Evolutionary conservation across 2,888 invertebrate genomes (phyloP).

Genomic region (Tigriopus californicus): DNA sequence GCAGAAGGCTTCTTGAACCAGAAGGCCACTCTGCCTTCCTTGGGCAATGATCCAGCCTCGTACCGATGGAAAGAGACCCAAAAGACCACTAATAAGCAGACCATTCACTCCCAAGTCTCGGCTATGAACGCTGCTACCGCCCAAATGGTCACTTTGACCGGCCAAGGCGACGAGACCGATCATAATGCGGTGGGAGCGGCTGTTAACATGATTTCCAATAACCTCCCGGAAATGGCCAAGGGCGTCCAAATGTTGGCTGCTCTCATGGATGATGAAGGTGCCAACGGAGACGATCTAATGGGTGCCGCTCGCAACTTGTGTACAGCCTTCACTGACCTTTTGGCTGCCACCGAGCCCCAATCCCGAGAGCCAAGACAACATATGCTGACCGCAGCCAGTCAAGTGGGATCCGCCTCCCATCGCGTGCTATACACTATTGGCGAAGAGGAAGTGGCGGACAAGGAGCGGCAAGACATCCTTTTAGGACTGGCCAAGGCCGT

Average conservation of each 20-base stretch:
- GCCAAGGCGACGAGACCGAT: slow-evolving; percentile 14
- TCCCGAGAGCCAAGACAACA: slow-evolving; percentile 80
- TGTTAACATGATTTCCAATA: slow-evolving; percentile 87
- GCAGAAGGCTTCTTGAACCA: slow-evolving; percentile 55
- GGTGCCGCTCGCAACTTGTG: slow-evolving; percentile 83
- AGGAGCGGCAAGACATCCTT: slow-evolving; percentile 48
- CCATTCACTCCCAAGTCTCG: slow-evolving; percentile 86
- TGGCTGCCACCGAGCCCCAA: slow-evolving; percentile 88
- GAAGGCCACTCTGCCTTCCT: slow-evolving; percentile 44
- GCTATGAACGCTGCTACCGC: slow-evolving; percentile 99
- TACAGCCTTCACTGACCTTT: slow-evolving; percentile 77
- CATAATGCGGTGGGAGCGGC: slow-evolving; percentile 91
- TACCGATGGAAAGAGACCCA: slow-evolving; percentile 85
- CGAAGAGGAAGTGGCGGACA: slow-evolving; percentile 59
- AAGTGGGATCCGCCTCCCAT: slow-evolving; percentile 90
- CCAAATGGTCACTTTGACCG: slow-evolving; percentile 46
- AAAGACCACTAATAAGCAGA: slow-evolving; percentile 84
- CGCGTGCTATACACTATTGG: slow-evolving; percentile 80
- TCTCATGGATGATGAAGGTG: slow-evolving; percentile 61
- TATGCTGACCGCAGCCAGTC: slow-evolving; percentile 79
- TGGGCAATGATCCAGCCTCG: slow-evolving; percentile 59
- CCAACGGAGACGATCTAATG: slow-evolving; percentile 61
- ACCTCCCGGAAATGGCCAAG: slow-evolving; percentile 78
- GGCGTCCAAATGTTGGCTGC: slow-evolving; percentile 91
- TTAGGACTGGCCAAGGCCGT: slow-evolving; percentile 87